phyloP scores from a whole-genome alignment of 2,888 invertebrate genomes.

The Dasysyrphus albostriatus region DNA sequence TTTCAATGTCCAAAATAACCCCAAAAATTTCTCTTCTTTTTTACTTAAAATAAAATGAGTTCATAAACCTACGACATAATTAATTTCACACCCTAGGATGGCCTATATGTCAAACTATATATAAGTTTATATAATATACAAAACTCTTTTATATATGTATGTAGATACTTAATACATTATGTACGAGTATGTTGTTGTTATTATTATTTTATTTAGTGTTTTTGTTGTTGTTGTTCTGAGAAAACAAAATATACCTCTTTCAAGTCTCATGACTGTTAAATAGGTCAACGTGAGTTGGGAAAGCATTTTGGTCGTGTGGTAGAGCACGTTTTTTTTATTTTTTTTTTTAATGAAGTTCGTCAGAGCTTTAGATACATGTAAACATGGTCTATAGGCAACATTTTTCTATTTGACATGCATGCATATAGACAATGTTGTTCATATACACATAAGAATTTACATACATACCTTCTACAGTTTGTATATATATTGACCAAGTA shows the following conservation, averaged over 20 bases:
- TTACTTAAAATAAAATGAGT: slow-evolving; percentile 26
- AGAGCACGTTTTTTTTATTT: slow-evolving; percentile 42
- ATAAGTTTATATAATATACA: background rate
- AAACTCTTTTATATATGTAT: slow-evolving; percentile 3
- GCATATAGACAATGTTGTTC: background rate
- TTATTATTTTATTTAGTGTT: slow-evolving; percentile 1
- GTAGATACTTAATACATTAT: background rate
- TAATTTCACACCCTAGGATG: slow-evolving; percentile 48
- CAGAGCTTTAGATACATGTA: slow-evolving; percentile 12
- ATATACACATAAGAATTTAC: background rate
- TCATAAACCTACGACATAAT: slow-evolving; percentile 49
- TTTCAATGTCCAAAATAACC: slow-evolving; percentile 7
- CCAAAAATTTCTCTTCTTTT: background rate
- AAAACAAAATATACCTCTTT: background rate
- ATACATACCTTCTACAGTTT: too few relatives aligned
- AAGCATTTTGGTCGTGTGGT: slow-evolving; percentile 47
- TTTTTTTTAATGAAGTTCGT: slow-evolving; percentile 16
- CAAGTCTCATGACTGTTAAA: slow-evolving; percentile 43
- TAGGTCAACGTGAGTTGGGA: slow-evolving; percentile 62
- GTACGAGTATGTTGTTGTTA: background rate
- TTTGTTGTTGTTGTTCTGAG: background rate
- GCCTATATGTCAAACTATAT: background rate
- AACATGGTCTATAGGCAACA: slow-evolving; percentile 35
- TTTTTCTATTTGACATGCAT: slow-evolving; percentile 28
- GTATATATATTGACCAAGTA: slow-evolving; percentile 43